Evolutionary conservation across 2,113 vertebrate genomes (phyloP).

Genomic region (Alethe castanea): DNA sequence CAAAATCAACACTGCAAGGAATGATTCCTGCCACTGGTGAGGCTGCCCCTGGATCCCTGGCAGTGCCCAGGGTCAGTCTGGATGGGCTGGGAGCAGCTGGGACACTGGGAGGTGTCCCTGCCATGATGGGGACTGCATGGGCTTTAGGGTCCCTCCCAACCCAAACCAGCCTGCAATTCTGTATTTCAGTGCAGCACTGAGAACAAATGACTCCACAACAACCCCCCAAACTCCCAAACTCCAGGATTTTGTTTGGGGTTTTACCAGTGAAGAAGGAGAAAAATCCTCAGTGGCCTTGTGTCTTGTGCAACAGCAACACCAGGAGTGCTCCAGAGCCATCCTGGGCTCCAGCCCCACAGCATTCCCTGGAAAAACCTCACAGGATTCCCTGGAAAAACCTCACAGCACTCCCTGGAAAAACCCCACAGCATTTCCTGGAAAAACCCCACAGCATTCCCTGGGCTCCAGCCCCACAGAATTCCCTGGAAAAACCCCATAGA

Average conservation of each 20-base stretch:
- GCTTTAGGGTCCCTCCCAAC: neutral
- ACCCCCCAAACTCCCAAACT: neutral
- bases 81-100: neutral
- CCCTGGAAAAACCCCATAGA: too few relatives aligned
- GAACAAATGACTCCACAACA: neutral
- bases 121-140: too few relatives aligned
- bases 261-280: neutral
- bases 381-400: too few relatives aligned
- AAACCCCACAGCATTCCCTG: too few relatives aligned
- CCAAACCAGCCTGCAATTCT: neutral
- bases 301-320: neutral
- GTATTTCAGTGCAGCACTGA: neutral
- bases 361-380: too few relatives aligned
- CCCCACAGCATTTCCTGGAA: too few relatives aligned
- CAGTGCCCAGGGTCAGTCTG: fast-evolving
- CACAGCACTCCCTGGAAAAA: too few relatives aligned
- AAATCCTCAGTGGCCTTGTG: neutral
- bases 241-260: neutral
- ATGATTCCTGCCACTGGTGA: neutral
- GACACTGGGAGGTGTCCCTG: neutral
- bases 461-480: too few relatives aligned
- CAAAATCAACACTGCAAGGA: neutral
- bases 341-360: too few relatives aligned
- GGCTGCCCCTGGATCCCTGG: neutral
- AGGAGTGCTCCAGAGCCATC: too few relatives aligned